Evolutionary conservation across 2,113 vertebrate species (phyloP).

Genomic region (Lagopus leucura): DNA sequence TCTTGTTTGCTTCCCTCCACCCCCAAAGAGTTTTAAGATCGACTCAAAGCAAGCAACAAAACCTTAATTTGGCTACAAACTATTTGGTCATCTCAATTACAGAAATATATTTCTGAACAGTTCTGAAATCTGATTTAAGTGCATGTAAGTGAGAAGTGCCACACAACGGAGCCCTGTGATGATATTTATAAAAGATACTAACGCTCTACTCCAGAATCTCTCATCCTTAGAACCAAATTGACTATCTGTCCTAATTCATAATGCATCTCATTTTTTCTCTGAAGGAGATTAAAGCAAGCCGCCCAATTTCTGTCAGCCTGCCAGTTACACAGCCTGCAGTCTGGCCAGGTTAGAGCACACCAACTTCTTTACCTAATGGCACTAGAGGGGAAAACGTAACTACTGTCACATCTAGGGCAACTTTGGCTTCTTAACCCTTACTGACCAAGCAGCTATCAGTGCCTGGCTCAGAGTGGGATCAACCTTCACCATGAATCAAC

Average conservation of each 20-base stretch:
- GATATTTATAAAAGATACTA: background rate
- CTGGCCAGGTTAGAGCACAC: background rate
- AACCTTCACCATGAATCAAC: background rate
- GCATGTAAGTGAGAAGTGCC: background rate
- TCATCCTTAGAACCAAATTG: background rate
- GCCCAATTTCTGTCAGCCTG: background rate
- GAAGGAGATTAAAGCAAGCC: background rate
- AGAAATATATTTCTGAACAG: background rate
- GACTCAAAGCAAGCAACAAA: background rate
- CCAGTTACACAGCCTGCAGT: background rate
- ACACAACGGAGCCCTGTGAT: background rate
- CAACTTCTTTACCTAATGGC: background rate
- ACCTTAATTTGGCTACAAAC: background rate
- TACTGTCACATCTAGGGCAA: background rate
- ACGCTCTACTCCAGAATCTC: background rate
- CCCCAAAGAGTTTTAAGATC: background rate
- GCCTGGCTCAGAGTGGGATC: background rate
- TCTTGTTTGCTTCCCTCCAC: background rate
- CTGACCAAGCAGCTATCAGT: background rate
- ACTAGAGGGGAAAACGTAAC: fast-evolving
- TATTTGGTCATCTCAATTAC: background rate
- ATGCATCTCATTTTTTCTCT: background rate
- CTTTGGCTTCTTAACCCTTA: background rate
- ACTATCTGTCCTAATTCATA: background rate
- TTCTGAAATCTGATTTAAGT: background rate